Evolutionary conservation across 2,113 vertebrate species (phyloP).

Genomic region (Chinchilla lanigera): DNA sequence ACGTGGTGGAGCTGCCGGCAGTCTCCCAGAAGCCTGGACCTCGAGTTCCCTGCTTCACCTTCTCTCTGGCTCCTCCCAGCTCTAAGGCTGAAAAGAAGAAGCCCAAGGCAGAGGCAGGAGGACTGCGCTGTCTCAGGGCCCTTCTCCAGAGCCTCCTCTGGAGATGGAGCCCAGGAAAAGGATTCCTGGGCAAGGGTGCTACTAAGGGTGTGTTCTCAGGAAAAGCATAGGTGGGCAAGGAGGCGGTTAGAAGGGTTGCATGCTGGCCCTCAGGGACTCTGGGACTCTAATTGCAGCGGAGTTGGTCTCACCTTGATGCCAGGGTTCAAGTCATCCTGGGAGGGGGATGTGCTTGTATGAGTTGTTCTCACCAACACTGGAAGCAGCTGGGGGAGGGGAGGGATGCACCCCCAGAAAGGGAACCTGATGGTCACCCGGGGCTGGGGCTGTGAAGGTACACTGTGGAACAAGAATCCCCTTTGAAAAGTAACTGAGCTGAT

Average conservation of each 20-base stretch:
- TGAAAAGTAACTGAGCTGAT: background rate
- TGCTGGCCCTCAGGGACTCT: background rate
- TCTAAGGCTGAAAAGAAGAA: background rate
- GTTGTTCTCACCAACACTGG: background rate
- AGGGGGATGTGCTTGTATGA: background rate
- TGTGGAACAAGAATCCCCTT: background rate
- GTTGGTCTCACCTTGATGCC: rapidly evolving
- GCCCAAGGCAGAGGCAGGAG: background rate
- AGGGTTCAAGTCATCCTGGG: background rate
- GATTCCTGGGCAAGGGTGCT: background rate
- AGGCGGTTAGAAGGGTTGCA: background rate
- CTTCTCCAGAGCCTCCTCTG: background rate
- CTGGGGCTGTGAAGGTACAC: background rate
- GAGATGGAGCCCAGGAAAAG: background rate
- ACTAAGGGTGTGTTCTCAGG: background rate
- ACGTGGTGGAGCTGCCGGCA: background rate
- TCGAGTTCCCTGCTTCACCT: background rate
- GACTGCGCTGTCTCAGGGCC: background rate
- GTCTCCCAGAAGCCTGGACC: background rate
- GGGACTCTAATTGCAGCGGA: background rate
- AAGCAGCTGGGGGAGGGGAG: background rate
- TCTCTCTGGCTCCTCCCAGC: background rate
- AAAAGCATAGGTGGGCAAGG: background rate
- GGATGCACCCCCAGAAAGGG: background rate
- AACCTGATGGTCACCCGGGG: background rate